Evolutionary conservation across 2,888 invertebrate species (phyloP), one percentile per base, ranked within the genome.

Genomic region (Galeopsomyia nigrocyanea): DNA sequence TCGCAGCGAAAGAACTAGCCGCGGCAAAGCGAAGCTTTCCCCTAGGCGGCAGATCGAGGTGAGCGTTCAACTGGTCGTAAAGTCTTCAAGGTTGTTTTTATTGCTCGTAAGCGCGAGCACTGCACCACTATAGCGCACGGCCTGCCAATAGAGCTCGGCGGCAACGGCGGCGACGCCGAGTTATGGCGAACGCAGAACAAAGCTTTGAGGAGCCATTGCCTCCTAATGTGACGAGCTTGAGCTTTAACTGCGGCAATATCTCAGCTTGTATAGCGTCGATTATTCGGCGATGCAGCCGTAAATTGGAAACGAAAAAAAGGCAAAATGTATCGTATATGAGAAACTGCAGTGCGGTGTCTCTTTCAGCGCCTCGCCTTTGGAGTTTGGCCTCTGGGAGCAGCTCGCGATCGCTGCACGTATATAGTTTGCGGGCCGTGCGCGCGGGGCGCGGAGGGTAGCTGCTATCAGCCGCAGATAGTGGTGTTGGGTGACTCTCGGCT

Each of bases 401-500:
- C 63, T 66, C 51, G 53, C 49, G 57, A 51, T 19, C 61, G 58
- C 19, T 3, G 58, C 31, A n/a, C 51, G 55, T 64, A 66, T n/a
- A n/a, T 49, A 49, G 19, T n/a, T 3, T 17, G 22, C 22, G 14
- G 3, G 22, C 9, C 39, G 9, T 39, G 47, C 13, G 53, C 17
- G 22, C 53, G 68, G 84, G 83, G 83, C 83, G 80, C 81, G 82
- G 80, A 83, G 83, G 83, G 81, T 82, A 84, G 82, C 85, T 82
- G 82, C 85, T 85, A 86, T 85, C 86, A 83, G 82, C 84, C 85
- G 79, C 86, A 84, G 85, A 86, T 86, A 86, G 86, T 80, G 83
- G 82, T 84, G 82, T 81, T 77, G 79, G 76, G 73, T 77, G 81
- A 39, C 39, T 82, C 80, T 80, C 82, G 78, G 78, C 81, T 31